These are phyloP conservation scores for Acropternis orthonyx DNA, from an alignment of 2,797 vertebrate species.

Conservation along the genomic window DNA sequence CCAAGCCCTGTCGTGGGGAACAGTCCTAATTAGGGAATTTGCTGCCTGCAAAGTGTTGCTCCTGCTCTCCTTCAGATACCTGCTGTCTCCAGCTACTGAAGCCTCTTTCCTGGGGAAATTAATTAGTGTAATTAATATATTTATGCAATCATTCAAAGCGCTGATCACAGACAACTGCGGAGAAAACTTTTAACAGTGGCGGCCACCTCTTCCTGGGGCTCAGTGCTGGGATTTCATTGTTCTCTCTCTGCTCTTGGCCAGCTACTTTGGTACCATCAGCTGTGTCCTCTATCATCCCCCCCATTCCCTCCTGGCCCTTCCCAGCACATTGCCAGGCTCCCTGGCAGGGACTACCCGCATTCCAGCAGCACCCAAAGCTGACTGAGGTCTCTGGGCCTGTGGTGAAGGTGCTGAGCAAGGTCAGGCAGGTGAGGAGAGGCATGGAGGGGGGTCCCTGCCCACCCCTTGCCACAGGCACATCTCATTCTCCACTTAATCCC, in stretches of 20 bases:
- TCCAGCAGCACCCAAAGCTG: background rate
- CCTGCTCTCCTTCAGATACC: background rate
- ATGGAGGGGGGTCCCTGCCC: background rate
- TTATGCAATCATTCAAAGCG: constrained; percentile 24
- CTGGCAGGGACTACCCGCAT: background rate
- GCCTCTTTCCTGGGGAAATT: constrained; percentile 13
- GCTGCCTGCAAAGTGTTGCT: background rate
- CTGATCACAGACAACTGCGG: constrained; percentile 22
- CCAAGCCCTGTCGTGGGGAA: background rate
- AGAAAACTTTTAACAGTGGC: background rate
- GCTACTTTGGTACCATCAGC: accelerated
- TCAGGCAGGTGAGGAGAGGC: background rate
- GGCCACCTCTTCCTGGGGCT: background rate
- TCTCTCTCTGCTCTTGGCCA: background rate
- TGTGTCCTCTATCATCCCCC: background rate
- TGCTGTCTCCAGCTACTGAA: constrained; percentile 11
- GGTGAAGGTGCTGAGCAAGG: background rate
- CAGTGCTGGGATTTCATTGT: background rate
- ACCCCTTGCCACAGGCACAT: background rate
- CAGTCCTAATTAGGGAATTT: background rate
- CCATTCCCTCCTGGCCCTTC: background rate
- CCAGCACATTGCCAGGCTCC: background rate
- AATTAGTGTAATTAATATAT: constrained; percentile 55
- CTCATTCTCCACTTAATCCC: background rate
- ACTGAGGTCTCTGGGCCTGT: accelerated